phyloP scores from a whole-genome alignment of 1,140 invertebrate genomes.

The fruit fly (Drosophila melanogaster) region DNA sequence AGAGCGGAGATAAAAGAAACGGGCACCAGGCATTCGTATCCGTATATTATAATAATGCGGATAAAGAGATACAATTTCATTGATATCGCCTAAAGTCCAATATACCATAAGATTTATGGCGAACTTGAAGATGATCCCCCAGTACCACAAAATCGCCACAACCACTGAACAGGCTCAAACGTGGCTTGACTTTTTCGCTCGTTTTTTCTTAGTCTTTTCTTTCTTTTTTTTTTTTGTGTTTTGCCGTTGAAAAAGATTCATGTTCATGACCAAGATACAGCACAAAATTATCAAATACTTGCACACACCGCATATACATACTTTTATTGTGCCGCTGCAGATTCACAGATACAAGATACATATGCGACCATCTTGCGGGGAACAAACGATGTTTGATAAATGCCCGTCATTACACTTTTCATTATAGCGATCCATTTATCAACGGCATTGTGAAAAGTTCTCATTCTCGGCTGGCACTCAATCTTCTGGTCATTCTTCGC shows the following conservation, averaged over 20 bases:
- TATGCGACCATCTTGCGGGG: conserved; percentile 45
- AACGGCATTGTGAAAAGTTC: conserved; percentile 52
- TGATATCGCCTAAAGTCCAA: conserved; percentile 84
- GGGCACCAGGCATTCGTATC: conserved; percentile 46
- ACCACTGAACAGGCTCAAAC: conserved; percentile 22
- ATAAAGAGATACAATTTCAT: conserved; percentile 85
- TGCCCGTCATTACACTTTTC: conserved; percentile 74
- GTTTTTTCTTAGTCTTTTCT: conserved; percentile 8
- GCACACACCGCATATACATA: conserved; percentile 44
- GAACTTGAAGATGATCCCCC: conserved; percentile 68
- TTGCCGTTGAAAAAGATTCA: conserved; percentile 66
- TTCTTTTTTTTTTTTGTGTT: conserved; percentile 13
- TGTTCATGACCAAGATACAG: conserved; percentile 71
- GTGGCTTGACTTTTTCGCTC: conserved; percentile 33
- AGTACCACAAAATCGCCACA: conserved; percentile 3
- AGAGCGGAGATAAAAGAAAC: background rate
- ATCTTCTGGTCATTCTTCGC: conserved; percentile 22
- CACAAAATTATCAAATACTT: conserved; percentile 77
- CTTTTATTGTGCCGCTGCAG: conserved; percentile 66
- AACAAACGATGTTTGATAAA: conserved; percentile 79
- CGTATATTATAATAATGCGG: conserved; percentile 84
- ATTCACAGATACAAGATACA: conserved; percentile 61
- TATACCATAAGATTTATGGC: conserved; percentile 81
- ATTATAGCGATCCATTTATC: conserved; percentile 72
- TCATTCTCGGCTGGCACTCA: conserved; percentile 23